A percentile compares a stretch with the other conserved stretches of the same genome.
These are phyloP conservation scores for Cyprinodon diabolis DNA, from an alignment of 2,797 vertebrate genomes.

Conservation along the genomic window DNA sequence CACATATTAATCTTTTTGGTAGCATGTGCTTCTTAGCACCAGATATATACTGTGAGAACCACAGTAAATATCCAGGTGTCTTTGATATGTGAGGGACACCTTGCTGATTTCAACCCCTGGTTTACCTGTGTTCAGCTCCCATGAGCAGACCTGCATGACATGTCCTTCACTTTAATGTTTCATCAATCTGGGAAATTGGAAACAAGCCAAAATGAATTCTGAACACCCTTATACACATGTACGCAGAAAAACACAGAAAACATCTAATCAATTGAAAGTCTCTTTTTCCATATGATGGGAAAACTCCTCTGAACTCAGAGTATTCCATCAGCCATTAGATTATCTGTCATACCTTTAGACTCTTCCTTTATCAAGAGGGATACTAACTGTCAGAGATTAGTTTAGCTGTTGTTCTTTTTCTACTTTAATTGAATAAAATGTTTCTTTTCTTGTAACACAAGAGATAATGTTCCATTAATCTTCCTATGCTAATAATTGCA, in stretches of 20 bases:
- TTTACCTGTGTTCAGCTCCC: conserved; percentile 44
- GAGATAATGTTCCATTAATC: too few relatives aligned
- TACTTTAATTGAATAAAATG: too few relatives aligned
- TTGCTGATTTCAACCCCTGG: conserved; percentile 51
- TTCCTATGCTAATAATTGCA: too few relatives aligned
- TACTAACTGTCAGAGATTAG: not conserved
- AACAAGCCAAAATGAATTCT: conserved; percentile 39
- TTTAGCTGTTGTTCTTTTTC: too few relatives aligned
- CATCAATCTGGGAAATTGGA: conserved; percentile 69
- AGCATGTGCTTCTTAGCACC: conserved; percentile 14
- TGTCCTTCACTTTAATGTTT: conserved; percentile 72
- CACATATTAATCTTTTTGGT: conserved; percentile 1
- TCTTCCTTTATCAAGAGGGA: not conserved
- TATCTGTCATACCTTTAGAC: not conserved
- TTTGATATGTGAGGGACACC: conserved; percentile 31
- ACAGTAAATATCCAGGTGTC: conserved; percentile 16
- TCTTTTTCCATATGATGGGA: not conserved
- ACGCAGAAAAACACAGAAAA: conserved; percentile 1
- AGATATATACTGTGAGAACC: conserved; percentile 6
- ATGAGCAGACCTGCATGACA: conserved; percentile 63
- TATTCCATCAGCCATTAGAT: not conserved
- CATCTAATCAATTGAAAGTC: conserved; percentile 2
- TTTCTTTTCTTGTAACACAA: too few relatives aligned
- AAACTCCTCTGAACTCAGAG: not conserved
- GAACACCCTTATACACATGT: not conserved